Base-by-base conservation (phyloP, 2,113 vertebrate genomes). In the Xiphophorus couchianus region DNA sequence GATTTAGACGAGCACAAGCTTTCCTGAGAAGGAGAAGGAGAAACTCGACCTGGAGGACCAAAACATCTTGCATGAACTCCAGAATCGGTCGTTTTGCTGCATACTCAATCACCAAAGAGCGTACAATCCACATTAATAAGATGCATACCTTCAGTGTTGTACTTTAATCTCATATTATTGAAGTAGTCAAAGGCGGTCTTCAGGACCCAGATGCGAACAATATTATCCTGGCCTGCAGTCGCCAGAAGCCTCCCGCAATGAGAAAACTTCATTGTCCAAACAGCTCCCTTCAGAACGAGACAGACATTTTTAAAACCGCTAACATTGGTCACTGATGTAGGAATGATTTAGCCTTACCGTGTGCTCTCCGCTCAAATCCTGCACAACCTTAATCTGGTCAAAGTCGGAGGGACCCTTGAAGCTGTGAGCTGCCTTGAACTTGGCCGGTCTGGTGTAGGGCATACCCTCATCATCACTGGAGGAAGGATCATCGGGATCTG, bases 201-300 rank as follows among this genome's bases (percentile, higher is more conserved):
- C 74, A 99, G 90, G 82, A 97, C 98, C 98, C 98, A 99, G 93
- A 99, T 99, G 80, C 98, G 95, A 29, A 99, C 98, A 71, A 99
- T 93, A 0, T 99, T 99, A 81, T 99, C 98, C 89, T 99, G 98
- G 27, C 98, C 98, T 25, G 97, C 98, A 27, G 96, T 96, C 5
- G 98, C 98, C 88, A 99, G 94, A 86, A 99, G 93, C 73, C 98
- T 91, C 54, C 98, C 97, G 3, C 98, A 99, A 89, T 99, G 97
- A 79, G 98, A 99, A 91, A 99, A 99, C 84, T 99, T 99, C 98
- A 99, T 99, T 4, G 98, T 99, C 98, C 98, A 99, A 65, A 99
- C 98, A 0, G 98, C 98, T 35, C 98, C 98, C 98, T 98, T 86
- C 90, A 86, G 44, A 79, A 12, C 8, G 78, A 80, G 25, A 66